Base-by-base conservation (phyloP, 2,888 invertebrate species). In the Scaptomyza parva region DNA sequence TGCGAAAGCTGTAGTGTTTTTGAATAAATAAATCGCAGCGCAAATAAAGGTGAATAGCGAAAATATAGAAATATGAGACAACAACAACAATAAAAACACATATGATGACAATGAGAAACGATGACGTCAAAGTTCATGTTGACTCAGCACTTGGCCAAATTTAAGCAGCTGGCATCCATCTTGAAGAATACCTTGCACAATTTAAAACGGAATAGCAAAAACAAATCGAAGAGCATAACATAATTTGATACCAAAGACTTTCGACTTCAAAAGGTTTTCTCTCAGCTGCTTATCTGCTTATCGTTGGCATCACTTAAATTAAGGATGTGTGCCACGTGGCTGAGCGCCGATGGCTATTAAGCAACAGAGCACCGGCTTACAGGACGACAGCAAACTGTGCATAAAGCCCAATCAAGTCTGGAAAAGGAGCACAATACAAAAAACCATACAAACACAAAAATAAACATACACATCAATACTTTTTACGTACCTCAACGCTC, bases 371-470 rank as follows among this genome's bases (percentile, higher is more conserved):
- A 54, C 33, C 11, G 22, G 48, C 37, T 37, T 17, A 37, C 17
- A 37, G 37, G 17, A 37, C 40, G 64, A 67, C 58, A 76, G 69
- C 66, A 84, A 82, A 87, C 82, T 83, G 87, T 87, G 87, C 85
- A 83, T 83, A 78, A 87, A 87, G 85, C 87, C 81, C 87, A 87
- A 83, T 83, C 82, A 83, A 87, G 67, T 71, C 70, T 70, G 78
- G 85, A 86, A 71, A 86, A 58, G 70, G 26, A 58, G 22, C 3
- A 66, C 47, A 55, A 47, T 57, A 26, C 35, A 37, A 48, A 54
- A 65, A 3, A 9, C 4, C 44, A n/a, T 45, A 45, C 35, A 58
- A 17, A 7, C 28, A 50, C 43, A 40, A 24, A 28, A 41, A 60
- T 8, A 33, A n/a, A 37, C 51, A 53, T 28, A 51, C 82, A 70